Evolutionary conservation across 2,113 vertebrate species (phyloP).

Genomic region (Echinops telfairi): DNA sequence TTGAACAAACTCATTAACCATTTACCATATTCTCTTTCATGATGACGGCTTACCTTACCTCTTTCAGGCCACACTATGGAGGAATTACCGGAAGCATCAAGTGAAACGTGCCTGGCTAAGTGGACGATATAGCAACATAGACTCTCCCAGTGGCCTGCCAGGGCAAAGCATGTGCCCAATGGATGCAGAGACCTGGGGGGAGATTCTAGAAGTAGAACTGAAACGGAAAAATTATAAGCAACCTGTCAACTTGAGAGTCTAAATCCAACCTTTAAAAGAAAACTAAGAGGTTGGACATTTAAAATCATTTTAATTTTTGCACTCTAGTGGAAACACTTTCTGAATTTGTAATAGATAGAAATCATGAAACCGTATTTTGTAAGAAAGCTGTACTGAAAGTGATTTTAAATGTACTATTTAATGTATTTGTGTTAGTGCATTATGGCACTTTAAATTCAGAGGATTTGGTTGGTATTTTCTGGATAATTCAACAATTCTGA

Average conservation of each 20-base stretch:
- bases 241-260: slow-evolving; percentile 12
- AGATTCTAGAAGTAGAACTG: slow-evolving; percentile 95
- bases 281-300: background rate
- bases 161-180: slow-evolving; percentile 90
- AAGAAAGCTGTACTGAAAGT: slow-evolving; percentile 44
- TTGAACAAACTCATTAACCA: slow-evolving; percentile 13
- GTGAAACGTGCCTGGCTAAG: slow-evolving; percentile 93
- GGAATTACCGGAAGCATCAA: slow-evolving; percentile 92
- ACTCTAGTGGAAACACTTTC: slow-evolving; percentile 77
- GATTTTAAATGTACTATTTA: slow-evolving; percentile 51
- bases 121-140: slow-evolving; percentile 92
- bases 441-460: background rate
- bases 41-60: slow-evolving; percentile 61
- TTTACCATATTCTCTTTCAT: background rate
- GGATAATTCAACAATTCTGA: slow-evolving; percentile 42
- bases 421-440: slow-evolving; percentile 35
- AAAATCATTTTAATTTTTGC: slow-evolving; percentile 72
- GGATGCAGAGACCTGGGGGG: slow-evolving; percentile 93
- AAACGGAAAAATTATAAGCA: slow-evolving; percentile 74
- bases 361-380: slow-evolving; percentile 67
- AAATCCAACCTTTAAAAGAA: slow-evolving; percentile 37
- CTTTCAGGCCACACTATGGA: slow-evolving; percentile 88
- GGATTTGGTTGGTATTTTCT: slow-evolving; percentile 21
- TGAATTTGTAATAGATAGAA: slow-evolving; percentile 63
- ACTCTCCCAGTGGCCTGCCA: slow-evolving; percentile 87